Evolutionary conservation across 2,797 vertebrate species (phyloP).

Genomic region (Sebastes oblongus): DNA sequence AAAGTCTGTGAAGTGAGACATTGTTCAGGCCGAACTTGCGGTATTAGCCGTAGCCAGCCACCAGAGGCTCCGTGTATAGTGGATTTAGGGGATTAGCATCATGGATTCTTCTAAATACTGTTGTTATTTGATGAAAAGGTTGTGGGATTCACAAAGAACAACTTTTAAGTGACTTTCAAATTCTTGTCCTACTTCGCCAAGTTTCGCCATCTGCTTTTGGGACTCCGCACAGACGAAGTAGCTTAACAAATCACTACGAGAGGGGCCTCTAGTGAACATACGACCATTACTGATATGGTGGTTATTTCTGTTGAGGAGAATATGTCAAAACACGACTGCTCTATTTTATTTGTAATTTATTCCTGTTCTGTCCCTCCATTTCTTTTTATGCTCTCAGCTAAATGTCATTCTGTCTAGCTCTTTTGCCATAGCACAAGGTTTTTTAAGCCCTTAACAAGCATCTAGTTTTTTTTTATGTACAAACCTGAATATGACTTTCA

Average conservation of each 20-base stretch:
- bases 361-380: not conserved
- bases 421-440: not conserved
- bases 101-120: slow-evolving; percentile 21
- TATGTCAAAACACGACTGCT: not conserved
- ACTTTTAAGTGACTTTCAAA: slow-evolving; percentile 37
- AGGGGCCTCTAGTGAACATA: not conserved
- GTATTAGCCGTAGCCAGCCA: slow-evolving; percentile 44
- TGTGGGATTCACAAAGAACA: slow-evolving; percentile 25
- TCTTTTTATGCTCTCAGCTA: not conserved
- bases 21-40: slow-evolving; percentile 23
- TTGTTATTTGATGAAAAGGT: slow-evolving; percentile 38
- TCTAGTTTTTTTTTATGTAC: not conserved
- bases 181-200: slow-evolving; percentile 29
- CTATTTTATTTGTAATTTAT: not conserved
- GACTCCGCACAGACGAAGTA: not conserved
- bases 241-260: slow-evolving; percentile 8
- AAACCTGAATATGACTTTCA: not conserved
- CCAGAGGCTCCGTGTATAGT: slow-evolving; percentile 16
- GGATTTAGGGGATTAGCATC: slow-evolving; percentile 50
- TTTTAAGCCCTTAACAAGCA: not conserved
- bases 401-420: not conserved
- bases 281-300: not conserved
- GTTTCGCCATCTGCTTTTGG: slow-evolving; percentile 39
- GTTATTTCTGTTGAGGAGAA: not conserved
- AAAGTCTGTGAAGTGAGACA: slow-evolving; percentile 56